Base-by-base conservation (phyloP, 1,140 invertebrate genomes). In the Hermatobates lingyangjiaoensis region DNA sequence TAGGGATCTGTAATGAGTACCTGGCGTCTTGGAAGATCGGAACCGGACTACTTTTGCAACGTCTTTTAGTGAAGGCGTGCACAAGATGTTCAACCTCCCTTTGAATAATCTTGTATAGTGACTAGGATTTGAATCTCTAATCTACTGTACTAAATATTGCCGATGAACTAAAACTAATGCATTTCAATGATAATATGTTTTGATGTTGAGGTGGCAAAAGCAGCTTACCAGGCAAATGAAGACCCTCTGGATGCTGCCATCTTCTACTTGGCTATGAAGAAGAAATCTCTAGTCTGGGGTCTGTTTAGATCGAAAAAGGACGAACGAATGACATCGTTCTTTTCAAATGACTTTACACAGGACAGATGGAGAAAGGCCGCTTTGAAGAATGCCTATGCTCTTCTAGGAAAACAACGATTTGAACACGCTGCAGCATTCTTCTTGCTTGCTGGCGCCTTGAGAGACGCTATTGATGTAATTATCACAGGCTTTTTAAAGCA, bases 191-290 rank as follows among this genome's bases (percentile, higher is more conserved):
- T n/a, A n/a, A n/a, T n/a, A 20, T 5, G 30, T 50, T 21, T 26
- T 39, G 2, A 23, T 40, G 60, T 42, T 14, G 55, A 75, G 68
- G 63, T 96, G 18, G 91, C 92, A 1, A 94, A 94, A 66, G 79
- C 85, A 15, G 80, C 90, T 0, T 97, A 89, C 65, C 86, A 92
- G 67, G 64, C 68, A 0, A 81, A 86, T 27, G 83, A 94, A 66
- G 89, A 98, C 66, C 96, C 96, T 0, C 73, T 99, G 61, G 96
- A 99, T 65, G 91, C 95, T 3, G 92, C 95, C 1, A 71, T 99
- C 12, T 98, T 91, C 65, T 99, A 98, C 66, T 68, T 99, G 48
- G 94, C 95, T 3, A 93, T 98, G 91, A 94, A 88, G 64, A 98
- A 98, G 71, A 96, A 98, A 62, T 93, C 83, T 61, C 69, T 98